Conservation (phyloP, 2,888 invertebrate species). For the Mythimna vitellina region DNA sequence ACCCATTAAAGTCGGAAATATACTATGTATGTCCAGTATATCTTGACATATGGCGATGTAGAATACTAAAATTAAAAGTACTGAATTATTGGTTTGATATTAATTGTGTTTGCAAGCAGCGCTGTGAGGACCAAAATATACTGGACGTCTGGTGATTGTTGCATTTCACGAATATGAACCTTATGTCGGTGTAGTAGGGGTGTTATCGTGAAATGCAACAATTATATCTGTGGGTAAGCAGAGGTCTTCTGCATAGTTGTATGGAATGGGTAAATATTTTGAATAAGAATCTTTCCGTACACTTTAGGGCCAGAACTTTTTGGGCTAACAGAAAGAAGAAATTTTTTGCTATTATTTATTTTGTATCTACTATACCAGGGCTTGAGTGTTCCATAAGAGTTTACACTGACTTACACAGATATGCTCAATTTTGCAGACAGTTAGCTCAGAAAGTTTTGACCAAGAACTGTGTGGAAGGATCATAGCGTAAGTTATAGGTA, state of each 20-base stretch:
- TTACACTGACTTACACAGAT: neutral
- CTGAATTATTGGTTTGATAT: conserved; percentile 50
- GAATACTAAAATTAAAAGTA: conserved; percentile 45
- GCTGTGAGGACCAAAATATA: conserved; percentile 54
- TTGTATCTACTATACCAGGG: neutral
- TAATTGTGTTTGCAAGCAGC: conserved; percentile 54
- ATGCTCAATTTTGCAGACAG: neutral
- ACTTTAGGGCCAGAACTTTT: neutral
- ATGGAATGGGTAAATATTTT: conserved; percentile 52
- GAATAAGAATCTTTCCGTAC: conserved; percentile 17
- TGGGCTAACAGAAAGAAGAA: neutral
- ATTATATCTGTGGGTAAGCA: conserved; percentile 53
- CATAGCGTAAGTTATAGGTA: conserved; percentile 28
- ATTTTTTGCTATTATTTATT: neutral
- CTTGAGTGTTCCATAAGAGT: neutral
- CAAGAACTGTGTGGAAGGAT: conserved; percentile 27
- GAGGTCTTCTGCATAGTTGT: conserved; percentile 54
- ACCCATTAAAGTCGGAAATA: conserved; percentile 42
- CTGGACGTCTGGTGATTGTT: conserved; percentile 45
- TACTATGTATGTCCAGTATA: conserved; percentile 51
- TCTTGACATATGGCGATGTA: conserved; percentile 51
- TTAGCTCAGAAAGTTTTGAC: neutral
- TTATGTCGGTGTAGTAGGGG: conserved; percentile 23
- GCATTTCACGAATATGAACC: conserved; percentile 47
- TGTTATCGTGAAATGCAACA: conserved; percentile 43